phyloP scores from a whole-genome alignment of 2,113 vertebrate genomes.

The Eudyptes chrysolophus region DNA sequence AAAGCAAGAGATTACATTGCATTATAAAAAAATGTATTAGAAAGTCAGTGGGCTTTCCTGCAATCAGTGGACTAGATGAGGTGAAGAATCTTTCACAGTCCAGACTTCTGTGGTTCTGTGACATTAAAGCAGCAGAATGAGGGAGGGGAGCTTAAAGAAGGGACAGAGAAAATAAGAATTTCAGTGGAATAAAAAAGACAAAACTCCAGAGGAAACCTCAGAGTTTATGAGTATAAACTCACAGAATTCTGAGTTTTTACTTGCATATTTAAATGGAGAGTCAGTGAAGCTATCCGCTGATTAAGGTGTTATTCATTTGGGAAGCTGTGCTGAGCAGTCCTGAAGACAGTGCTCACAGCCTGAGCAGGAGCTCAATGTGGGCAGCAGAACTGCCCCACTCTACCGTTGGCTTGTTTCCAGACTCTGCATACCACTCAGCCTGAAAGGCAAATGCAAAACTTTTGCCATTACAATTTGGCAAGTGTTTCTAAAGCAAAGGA shows the following conservation, averaged over 20 bases:
- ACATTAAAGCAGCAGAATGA: neutral
- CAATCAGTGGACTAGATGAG: neutral
- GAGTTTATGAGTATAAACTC: neutral
- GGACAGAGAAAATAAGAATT: neutral
- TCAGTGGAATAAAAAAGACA: neutral
- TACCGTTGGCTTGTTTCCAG: neutral
- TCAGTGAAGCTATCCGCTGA: neutral
- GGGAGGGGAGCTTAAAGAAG: neutral
- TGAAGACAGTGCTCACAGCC: neutral
- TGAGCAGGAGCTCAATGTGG: neutral
- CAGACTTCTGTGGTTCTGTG: neutral
- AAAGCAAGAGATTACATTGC: neutral
- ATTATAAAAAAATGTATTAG: neutral
- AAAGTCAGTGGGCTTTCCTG: neutral
- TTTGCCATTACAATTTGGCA: neutral
- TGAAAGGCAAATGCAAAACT: neutral
- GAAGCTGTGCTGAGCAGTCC: neutral
- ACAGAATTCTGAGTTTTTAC: neutral
- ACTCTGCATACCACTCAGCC: neutral
- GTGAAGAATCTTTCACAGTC: neutral
- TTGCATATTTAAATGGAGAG: neutral
- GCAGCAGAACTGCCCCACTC: neutral
- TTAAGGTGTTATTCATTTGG: neutral
- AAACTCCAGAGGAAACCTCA: neutral
- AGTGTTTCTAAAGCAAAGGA: constrained; percentile 28